phyloP scores from a whole-genome alignment of 1,140 invertebrate species.

The Brachionus rotundiformis region DNA sequence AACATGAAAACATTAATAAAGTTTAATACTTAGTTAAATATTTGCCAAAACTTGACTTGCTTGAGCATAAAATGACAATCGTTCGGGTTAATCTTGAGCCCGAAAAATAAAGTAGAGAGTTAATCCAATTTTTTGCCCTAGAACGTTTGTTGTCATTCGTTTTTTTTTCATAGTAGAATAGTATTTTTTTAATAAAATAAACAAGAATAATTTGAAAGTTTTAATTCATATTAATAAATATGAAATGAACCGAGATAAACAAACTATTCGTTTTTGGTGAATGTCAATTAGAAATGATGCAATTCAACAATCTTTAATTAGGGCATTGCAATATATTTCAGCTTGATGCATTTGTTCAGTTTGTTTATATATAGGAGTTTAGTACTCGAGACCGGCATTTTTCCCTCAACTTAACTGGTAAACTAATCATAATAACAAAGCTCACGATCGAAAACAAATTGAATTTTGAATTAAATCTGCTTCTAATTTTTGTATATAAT shows the following conservation, averaged over 20 bases:
- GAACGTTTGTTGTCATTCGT: constrained; percentile 12
- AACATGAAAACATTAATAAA: neutral
- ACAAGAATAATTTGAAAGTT: neutral
- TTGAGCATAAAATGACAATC: neutral
- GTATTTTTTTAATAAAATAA: neutral
- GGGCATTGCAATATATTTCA: neutral
- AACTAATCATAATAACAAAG: constrained; percentile 15
- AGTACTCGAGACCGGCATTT: constrained; percentile 3
- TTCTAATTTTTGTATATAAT: neutral
- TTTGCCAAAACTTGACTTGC: neutral
- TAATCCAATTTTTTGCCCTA: constrained; percentile 35
- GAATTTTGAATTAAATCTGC: constrained; percentile 14
- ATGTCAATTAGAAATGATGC: constrained; percentile 39
- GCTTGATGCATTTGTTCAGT: constrained; percentile 7
- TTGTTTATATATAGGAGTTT: neutral
- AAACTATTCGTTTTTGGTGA: constrained; percentile 8
- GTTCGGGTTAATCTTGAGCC: constrained; percentile 23
- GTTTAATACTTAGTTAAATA: constrained; percentile 8
- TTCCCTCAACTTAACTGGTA: constrained; percentile 17
- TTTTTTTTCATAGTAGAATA: neutral
- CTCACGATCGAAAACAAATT: constrained; percentile 13
- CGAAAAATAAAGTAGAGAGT: neutral
- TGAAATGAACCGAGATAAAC: constrained; percentile 17
- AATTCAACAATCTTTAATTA: neutral
- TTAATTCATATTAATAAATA: neutral